Conservation (phyloP, 2,888 invertebrate genomes). For the Cynaeus angustus region DNA sequence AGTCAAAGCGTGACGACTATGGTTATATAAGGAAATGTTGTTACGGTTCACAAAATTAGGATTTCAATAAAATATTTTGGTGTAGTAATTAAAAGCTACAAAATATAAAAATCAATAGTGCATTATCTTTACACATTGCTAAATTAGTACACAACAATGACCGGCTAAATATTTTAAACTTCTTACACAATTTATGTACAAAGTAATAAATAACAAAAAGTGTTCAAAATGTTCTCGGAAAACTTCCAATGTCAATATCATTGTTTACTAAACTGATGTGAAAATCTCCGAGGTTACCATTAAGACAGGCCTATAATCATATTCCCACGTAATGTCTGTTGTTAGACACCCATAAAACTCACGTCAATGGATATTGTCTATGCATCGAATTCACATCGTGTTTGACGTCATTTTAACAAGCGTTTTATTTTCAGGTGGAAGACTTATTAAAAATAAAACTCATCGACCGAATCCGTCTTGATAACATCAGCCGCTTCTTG, state of each 20-base stretch:
- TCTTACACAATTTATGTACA: no score
- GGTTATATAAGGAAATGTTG: no score
- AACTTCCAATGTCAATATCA: neutral
- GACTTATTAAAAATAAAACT: constrained; percentile 84
- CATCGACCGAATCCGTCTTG: constrained; percentile 77
- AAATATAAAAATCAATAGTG: no score
- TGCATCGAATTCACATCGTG: neutral
- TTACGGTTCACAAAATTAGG: no score
- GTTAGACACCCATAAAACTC: neutral
- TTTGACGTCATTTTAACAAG: constrained; percentile 5
- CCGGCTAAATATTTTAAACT: no score
- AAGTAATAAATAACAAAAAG: no score
- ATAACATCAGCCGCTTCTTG: constrained; percentile 77
- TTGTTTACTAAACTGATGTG: neutral
- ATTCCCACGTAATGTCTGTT: neutral
- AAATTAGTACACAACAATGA: no score
- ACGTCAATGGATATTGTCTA: neutral
- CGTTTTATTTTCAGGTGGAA: constrained; percentile 73
- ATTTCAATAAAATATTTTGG: no score
- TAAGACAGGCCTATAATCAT: neutral
- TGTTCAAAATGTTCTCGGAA: no score
- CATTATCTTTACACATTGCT: no score
- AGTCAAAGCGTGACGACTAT: no score
- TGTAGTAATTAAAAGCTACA: no score
- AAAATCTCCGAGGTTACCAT: neutral